Percentiles rank a stretch among this genome's conserved stretches.
Conservation (phyloP, 1,140 invertebrate species). For the Tetraneura akinire region DNA sequence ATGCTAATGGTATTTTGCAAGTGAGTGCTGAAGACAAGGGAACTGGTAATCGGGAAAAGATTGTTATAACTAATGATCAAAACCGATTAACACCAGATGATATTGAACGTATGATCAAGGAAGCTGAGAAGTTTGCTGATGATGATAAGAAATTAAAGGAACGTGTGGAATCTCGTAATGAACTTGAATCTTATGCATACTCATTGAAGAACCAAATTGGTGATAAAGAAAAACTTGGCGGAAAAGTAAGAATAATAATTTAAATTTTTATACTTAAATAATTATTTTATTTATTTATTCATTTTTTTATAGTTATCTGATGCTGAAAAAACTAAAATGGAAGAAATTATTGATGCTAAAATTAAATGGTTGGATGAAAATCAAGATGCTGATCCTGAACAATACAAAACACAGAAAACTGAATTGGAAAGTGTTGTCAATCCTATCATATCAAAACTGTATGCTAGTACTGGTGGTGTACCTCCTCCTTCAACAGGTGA, state of each 20-base stretch:
- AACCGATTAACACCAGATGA: conserved; percentile 96
- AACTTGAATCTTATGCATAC: conserved; percentile 97
- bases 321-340: conserved; percentile 94
- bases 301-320: conserved; percentile 66
- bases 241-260: conserved; percentile 67
- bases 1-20: conserved; percentile 96
- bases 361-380: conserved; percentile 99
- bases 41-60: conserved; percentile 97
- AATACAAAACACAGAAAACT: conserved; percentile 97
- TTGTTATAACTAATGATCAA: conserved; percentile 98
- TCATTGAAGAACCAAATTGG: conserved; percentile 95
- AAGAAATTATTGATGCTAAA: conserved; percentile 91
- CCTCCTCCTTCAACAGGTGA: conserved; percentile 67
- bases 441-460: conserved; percentile 96
- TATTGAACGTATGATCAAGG: conserved; percentile 98
- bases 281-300: no score
- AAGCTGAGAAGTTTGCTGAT: conserved; percentile 97
- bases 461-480: conserved; percentile 80
- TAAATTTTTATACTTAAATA: no score
- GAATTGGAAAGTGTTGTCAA: conserved; percentile 93
- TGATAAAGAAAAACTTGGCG: conserved; percentile 97
- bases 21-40: conserved; percentile 91
- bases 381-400: conserved; percentile 89
- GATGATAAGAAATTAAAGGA: conserved; percentile 98
- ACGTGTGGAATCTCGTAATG: conserved; percentile 90